Evolutionary conservation across 2,888 invertebrate species (phyloP).

Genomic region (Andrena haemorrhoa): DNA sequence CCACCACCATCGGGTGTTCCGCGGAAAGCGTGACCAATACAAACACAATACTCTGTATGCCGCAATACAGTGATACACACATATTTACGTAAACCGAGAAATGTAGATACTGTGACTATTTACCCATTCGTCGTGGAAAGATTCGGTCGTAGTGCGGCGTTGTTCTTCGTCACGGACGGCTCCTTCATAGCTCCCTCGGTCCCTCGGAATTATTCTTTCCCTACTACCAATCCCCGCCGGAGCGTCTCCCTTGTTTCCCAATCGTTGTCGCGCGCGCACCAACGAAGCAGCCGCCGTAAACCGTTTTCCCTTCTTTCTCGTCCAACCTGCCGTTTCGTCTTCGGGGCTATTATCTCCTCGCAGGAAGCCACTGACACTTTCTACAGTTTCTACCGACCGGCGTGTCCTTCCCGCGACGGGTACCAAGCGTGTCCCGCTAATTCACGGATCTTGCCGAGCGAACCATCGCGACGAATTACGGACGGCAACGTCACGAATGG

Average conservation of each 20-base stretch:
- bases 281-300: not conserved
- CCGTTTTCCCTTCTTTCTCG: not conserved
- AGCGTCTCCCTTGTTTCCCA: not conserved
- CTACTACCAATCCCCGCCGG: not conserved
- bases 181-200: slow-evolving; percentile 74
- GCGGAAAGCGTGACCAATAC: too few species aligned
- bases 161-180: slow-evolving; percentile 68
- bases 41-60: too few species aligned
- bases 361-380: not conserved
- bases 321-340: not conserved
- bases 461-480: slow-evolving; percentile 17
- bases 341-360: not conserved
- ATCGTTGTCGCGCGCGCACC: not conserved
- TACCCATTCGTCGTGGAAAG: slow-evolving; percentile 79
- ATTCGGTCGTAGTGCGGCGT: slow-evolving; percentile 51
- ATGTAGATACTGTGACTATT: slow-evolving; percentile 64
- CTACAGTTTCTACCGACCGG: not conserved
- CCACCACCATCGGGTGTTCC: too few species aligned
- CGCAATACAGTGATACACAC: not conserved
- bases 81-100: slow-evolving; percentile 2
- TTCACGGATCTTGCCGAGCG: slow-evolving; percentile 1
- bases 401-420: slow-evolving; percentile 7
- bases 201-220: slow-evolving; percentile 3
- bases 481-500: not conserved
- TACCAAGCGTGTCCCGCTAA: not conserved